These are phyloP conservation scores for Botia kubotai DNA, from an alignment of 2,797 vertebrate species.

Conservation along the genomic window DNA sequence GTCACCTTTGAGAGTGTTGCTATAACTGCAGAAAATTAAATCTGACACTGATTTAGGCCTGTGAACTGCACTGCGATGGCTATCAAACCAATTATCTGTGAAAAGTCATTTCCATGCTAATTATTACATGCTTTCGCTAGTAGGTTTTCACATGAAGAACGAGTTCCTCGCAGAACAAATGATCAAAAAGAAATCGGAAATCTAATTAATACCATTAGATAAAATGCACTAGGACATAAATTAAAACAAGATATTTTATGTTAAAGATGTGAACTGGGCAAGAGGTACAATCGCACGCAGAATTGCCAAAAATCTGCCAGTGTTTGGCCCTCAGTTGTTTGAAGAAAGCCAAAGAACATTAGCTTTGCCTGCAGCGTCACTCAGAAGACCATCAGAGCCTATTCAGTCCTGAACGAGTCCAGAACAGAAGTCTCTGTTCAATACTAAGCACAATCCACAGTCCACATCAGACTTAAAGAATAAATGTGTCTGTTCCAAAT, in stretches of 20 bases:
- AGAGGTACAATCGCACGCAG: not conserved
- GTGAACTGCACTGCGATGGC: constrained; percentile 16
- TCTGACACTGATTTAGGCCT: constrained; percentile 1
- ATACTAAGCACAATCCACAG: not conserved
- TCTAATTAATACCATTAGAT: not conserved
- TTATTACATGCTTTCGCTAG: constrained; percentile 6
- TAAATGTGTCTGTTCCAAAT: not conserved
- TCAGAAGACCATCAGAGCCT: constrained; percentile 7
- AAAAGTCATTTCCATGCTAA: constrained; percentile 2
- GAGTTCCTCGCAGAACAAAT: not conserved
- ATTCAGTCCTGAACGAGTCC: not conserved
- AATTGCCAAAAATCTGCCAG: not conserved
- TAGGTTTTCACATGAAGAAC: not conserved
- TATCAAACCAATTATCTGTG: constrained; percentile 11
- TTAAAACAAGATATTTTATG: constrained; percentile 5
- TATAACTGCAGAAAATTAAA: constrained; percentile 20
- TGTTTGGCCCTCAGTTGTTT: constrained; percentile 4
- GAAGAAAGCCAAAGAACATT: constrained; percentile 12
- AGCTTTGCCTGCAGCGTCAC: not conserved
- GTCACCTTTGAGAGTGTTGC: not conserved
- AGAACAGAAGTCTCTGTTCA: not conserved
- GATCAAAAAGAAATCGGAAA: not conserved
- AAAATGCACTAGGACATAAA: not conserved
- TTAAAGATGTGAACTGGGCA: constrained; percentile 12
- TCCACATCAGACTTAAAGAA: not conserved